Percentiles rank a stretch among this genome's conserved stretches.
phyloP scores from a whole-genome alignment of 2,113 vertebrate genomes.

The Delphinapterus leucas region DNA sequence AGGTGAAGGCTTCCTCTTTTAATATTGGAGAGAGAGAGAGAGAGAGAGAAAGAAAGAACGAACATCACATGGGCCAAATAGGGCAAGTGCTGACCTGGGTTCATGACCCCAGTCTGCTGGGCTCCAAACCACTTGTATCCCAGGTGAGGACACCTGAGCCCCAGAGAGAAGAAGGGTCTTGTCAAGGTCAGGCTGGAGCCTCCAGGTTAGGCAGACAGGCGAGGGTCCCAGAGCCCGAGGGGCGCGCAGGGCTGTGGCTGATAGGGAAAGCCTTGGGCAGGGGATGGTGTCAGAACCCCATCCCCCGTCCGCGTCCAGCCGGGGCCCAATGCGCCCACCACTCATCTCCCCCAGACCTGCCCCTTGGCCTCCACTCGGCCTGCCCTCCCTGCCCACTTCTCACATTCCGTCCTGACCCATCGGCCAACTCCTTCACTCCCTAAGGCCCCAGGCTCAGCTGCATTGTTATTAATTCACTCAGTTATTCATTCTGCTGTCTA shows the following conservation, averaged over 20 bases:
- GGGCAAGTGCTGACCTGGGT: background rate
- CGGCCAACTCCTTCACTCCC: background rate
- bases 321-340: fast-evolving
- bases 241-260: fast-evolving
- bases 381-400: background rate
- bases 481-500: background rate
- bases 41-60: background rate
- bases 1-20: constrained; percentile 3
- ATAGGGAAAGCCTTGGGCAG: background rate
- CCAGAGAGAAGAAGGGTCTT: background rate
- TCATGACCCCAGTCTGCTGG: background rate
- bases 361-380: background rate
- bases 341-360: background rate
- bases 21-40: background rate
- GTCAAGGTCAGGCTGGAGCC: background rate
- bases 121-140: background rate
- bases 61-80: background rate
- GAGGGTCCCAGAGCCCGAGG: background rate
- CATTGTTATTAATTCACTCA: too few relatives aligned
- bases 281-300: background rate
- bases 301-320: fast-evolving
- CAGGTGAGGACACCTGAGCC: background rate
- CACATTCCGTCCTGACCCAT: too few relatives aligned
- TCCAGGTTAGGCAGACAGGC: background rate
- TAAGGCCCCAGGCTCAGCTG: background rate